phyloP scores from a whole-genome alignment of 2,113 vertebrate species.

The Catagonus wagneri region DNA sequence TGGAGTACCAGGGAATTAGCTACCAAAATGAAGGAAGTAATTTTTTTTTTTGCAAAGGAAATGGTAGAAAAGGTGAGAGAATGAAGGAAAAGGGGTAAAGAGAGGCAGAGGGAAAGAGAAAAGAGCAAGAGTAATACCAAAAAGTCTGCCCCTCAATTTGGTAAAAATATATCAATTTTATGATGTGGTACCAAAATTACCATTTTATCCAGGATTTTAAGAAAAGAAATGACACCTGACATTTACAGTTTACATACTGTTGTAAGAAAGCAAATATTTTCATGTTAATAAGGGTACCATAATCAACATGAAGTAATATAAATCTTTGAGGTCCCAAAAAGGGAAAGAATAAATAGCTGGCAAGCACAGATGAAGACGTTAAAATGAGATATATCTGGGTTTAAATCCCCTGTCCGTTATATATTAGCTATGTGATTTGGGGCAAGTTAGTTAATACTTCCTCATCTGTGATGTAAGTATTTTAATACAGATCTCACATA shows the following conservation, averaged over 20 bases:
- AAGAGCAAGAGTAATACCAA: background rate
- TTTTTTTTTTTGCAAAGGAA: background rate
- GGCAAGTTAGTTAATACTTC: background rate
- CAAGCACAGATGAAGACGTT: background rate
- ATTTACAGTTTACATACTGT: background rate
- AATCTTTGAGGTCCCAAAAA: background rate
- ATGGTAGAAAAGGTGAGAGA: background rate
- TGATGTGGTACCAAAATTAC: background rate
- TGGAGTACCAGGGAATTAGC: background rate
- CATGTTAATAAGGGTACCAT: background rate
- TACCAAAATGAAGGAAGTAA: background rate
- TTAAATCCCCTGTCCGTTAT: background rate
- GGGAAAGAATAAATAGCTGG: background rate
- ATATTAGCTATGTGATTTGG: background rate
- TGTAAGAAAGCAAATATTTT: background rate
- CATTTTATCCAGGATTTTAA: background rate
- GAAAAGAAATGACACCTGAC: background rate
- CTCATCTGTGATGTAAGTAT: background rate
- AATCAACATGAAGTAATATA: background rate
- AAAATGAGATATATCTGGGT: background rate
- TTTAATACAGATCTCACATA: background rate
- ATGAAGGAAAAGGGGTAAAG: background rate
- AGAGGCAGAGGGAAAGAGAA: background rate
- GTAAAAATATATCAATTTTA: slow-evolving; percentile 29
- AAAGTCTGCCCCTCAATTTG: background rate